A percentile compares a stretch with the other conserved stretches of the same genome.
phyloP scores from a whole-genome alignment of 2,888 invertebrate genomes.

The Prenolepis imparis region DNA sequence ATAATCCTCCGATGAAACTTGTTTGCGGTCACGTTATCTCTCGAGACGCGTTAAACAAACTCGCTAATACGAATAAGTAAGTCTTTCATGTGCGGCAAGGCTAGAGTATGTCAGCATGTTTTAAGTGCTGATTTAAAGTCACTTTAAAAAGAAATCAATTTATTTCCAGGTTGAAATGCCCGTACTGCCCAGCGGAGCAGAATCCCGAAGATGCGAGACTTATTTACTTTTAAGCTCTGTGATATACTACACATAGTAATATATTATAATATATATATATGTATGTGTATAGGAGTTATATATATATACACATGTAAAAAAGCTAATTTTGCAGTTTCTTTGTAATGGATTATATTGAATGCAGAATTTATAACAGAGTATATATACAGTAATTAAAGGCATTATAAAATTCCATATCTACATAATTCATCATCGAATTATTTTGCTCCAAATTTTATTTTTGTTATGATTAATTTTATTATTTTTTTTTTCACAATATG shows the following conservation, averaged over 20 bases:
- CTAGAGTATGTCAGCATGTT: constrained; percentile 72
- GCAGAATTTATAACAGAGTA: background rate
- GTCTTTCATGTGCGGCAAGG: constrained; percentile 81
- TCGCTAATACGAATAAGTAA: constrained; percentile 97
- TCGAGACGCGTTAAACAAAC: constrained; percentile 97
- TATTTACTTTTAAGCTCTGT: constrained; percentile 93
- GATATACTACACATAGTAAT: constrained; percentile 70
- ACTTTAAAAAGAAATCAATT: constrained; percentile 79
- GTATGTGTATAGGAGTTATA: constrained; percentile 24
- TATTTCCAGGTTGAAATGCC: constrained; percentile 96
- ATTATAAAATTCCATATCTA: constrained; percentile 27
- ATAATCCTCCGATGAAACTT: constrained; percentile 98
- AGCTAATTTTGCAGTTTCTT: constrained; percentile 50
- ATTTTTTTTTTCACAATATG: background rate
- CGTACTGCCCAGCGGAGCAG: constrained; percentile 99
- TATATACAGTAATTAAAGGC: background rate
- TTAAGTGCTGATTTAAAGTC: constrained; percentile 72
- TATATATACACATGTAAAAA: constrained; percentile 2
- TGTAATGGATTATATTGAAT: constrained; percentile 20
- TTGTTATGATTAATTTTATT: background rate
- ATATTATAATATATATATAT: constrained; percentile 20
- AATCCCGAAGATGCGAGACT: constrained; percentile 96
- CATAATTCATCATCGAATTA: background rate
- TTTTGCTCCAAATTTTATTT: background rate
- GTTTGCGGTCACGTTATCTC: constrained; percentile 99